These are phyloP conservation scores for Henricia sp. DNA, from an alignment of 53 echinoderm and acorn worm species.

Conservation along the genomic window DNA sequence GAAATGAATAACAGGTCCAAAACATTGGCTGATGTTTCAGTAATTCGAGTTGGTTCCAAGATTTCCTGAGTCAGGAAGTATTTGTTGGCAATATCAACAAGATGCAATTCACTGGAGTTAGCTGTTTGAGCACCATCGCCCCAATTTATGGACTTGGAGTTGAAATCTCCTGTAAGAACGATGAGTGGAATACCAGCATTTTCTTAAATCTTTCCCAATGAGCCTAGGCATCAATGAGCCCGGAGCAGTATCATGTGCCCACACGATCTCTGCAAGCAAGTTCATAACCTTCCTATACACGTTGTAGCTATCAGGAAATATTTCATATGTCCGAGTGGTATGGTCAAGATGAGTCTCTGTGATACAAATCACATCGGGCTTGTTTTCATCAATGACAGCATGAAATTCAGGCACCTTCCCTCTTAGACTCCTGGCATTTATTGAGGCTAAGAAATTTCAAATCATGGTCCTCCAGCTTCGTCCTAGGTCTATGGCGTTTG, in stretches of 20 bases:
- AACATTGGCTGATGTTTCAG: too few relatives aligned
- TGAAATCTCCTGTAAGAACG: not conserved
- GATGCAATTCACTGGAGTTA: not conserved
- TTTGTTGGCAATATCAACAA: not conserved
- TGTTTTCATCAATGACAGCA: not conserved
- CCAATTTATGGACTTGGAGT: not conserved
- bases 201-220: not conserved
- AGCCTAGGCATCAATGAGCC: not conserved
- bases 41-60: not conserved
- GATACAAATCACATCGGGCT: constrained; percentile 37
- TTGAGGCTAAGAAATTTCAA: too few relatives aligned
- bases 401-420: too few relatives aligned
- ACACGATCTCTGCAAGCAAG: not conserved
- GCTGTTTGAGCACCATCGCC: not conserved
- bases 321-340: too few relatives aligned
- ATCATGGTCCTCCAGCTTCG: too few relatives aligned
- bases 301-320: not conserved
- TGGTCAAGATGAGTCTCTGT: constrained; percentile 50
- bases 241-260: not conserved
- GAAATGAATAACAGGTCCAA: not conserved
- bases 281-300: not conserved
- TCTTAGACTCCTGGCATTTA: too few relatives aligned
- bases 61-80: not conserved
- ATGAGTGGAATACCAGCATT: not conserved
- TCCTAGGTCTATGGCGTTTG: too few relatives aligned